Evolutionary conservation across 2,797 vertebrate genomes (phyloP).

Genomic region (Leontopithecus rosalia): DNA sequence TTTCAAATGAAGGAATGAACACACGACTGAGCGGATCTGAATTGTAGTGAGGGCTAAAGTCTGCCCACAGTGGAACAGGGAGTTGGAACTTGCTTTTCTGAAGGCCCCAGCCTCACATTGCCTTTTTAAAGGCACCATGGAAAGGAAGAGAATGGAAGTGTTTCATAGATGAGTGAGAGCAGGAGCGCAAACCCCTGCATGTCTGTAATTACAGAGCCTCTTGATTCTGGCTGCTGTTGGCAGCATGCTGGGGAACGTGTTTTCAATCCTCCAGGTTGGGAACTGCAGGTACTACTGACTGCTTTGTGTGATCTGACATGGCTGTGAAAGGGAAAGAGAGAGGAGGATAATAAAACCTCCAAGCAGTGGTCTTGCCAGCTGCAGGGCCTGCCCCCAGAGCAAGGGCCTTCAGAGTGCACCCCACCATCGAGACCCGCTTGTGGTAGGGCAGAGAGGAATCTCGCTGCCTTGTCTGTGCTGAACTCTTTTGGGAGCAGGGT

Average conservation of each 20-base stretch:
- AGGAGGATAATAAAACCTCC: background rate
- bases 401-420: background rate
- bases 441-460: background rate
- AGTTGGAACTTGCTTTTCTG: slow-evolving; percentile 16
- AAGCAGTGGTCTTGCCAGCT: background rate
- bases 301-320: slow-evolving; percentile 45
- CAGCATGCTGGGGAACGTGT: slow-evolving; percentile 27
- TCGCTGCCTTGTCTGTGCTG: background rate
- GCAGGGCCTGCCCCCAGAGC: background rate
- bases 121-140: slow-evolving; percentile 48
- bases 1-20: slow-evolving; percentile 42
- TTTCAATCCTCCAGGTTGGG: slow-evolving; percentile 35
- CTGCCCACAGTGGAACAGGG: background rate
- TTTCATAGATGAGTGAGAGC: slow-evolving; percentile 8
- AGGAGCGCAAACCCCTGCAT: background rate
- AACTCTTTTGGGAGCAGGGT: background rate
- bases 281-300: background rate
- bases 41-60: background rate
- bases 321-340: slow-evolving; percentile 50
- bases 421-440: background rate
- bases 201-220: slow-evolving; percentile 45
- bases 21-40: background rate
- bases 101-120: slow-evolving; percentile 11
- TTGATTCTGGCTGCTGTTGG: background rate
- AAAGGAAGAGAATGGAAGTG: slow-evolving; percentile 4